A percentile compares a stretch with the other conserved stretches of the same genome.
Conservation (phyloP, 2,888 invertebrate genomes). For the Pecten maximus region DNA sequence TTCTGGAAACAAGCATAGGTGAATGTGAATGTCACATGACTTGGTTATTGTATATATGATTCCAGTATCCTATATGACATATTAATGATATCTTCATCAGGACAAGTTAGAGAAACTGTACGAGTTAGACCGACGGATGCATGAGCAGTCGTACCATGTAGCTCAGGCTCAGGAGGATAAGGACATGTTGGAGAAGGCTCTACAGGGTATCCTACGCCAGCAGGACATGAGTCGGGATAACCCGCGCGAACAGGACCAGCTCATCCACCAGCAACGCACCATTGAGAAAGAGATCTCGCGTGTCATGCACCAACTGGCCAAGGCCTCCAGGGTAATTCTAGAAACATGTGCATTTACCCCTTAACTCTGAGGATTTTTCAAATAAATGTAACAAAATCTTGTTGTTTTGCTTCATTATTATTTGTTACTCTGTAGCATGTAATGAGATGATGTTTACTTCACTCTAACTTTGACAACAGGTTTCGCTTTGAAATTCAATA, state of each 20-base stretch:
- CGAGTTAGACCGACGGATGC: conserved; percentile 89
- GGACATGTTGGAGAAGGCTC: conserved; percentile 80
- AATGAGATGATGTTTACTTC: too few species aligned
- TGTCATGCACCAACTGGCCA: conserved; percentile 92
- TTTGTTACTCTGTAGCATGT: too few species aligned
- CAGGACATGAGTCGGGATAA: conserved; percentile 73
- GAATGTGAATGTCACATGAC: neutral
- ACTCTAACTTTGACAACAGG: too few species aligned
- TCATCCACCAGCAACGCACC: conserved; percentile 88
- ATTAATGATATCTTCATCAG: conserved; percentile 78
- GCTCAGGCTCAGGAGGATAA: conserved; percentile 90
- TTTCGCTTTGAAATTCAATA: too few species aligned
- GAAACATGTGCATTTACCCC: too few species aligned
- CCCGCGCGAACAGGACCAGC: conserved; percentile 86
- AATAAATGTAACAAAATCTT: too few species aligned
- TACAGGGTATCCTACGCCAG: conserved; percentile 77
- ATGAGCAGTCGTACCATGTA: conserved; percentile 89
- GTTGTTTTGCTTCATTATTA: too few species aligned
- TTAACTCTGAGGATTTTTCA: too few species aligned
- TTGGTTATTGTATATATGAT: neutral
- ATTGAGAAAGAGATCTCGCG: conserved; percentile 91
- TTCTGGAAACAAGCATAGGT: neutral
- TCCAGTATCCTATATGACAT: neutral
- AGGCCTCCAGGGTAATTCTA: conserved; percentile 94
- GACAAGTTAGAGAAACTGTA: conserved; percentile 87